Conservation (phyloP, 2,888 invertebrate species). For the Sepioteuthis lessoniana region DNA sequence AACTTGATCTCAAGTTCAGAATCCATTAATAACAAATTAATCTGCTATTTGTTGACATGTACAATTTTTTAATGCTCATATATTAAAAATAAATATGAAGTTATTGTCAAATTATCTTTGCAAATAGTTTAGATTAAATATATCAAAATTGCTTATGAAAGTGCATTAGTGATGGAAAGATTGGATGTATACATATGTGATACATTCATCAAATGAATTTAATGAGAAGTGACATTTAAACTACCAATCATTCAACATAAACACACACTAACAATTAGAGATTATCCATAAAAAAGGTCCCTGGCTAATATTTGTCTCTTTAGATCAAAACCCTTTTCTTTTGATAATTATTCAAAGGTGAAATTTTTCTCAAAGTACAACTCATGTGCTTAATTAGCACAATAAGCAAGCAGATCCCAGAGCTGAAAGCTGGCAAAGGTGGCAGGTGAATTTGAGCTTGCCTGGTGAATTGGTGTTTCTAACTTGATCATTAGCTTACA, state of each 20-base stretch:
- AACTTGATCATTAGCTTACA: neutral
- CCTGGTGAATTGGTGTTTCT: neutral
- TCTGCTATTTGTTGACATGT: neutral
- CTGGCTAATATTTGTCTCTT: neutral
- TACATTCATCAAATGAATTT: constrained; percentile 11
- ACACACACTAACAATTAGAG: neutral
- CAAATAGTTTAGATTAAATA: neutral
- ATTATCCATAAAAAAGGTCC: neutral
- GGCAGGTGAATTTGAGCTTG: neutral
- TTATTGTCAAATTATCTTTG: neutral
- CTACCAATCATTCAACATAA: neutral
- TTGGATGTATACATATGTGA: neutral
- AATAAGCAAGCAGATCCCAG: neutral
- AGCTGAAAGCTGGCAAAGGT: neutral
- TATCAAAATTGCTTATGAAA: neutral
- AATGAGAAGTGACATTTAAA: neutral
- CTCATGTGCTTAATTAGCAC: neutral
- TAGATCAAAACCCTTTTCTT: neutral
- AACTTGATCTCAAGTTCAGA: neutral
- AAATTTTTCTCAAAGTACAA: neutral
- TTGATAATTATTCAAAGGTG: constrained; percentile 18
- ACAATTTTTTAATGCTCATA: neutral
- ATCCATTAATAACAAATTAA: neutral
- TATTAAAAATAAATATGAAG: neutral
- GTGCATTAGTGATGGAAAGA: neutral